Conservation (phyloP, 2,113 vertebrate genomes). For the Pterophyllum scalare region DNA sequence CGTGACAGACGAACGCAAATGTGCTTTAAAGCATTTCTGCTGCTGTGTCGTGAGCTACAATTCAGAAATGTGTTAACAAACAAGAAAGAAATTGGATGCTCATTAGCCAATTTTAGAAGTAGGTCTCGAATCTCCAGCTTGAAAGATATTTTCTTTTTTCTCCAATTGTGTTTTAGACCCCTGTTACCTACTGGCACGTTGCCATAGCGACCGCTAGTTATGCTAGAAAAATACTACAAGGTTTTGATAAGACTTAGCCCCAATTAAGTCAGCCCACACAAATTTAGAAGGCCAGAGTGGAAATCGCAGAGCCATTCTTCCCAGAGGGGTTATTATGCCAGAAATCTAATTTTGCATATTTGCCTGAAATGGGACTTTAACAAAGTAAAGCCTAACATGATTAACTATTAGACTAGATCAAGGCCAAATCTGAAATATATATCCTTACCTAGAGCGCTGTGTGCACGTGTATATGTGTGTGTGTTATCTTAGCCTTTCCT, state of each 20-base stretch:
- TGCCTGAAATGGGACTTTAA: constrained; percentile 59
- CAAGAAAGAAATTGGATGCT: constrained; percentile 33
- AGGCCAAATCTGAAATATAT: constrained; percentile 40
- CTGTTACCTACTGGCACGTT: constrained; percentile 49
- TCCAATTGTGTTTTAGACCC: constrained; percentile 59
- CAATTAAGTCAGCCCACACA: constrained; percentile 71
- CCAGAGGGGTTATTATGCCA: constrained; percentile 55
- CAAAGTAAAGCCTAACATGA: constrained; percentile 59
- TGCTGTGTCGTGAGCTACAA: neutral
- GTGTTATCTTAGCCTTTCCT: constrained; percentile 8
- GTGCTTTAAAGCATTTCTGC: neutral
- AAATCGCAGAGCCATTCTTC: constrained; percentile 51
- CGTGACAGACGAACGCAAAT: neutral
- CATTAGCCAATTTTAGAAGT: constrained; percentile 52
- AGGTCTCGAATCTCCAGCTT: constrained; percentile 20
- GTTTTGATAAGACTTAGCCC: constrained; percentile 74
- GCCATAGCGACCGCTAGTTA: constrained; percentile 71
- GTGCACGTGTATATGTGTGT: constrained; percentile 4
- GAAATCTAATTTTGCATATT: constrained; percentile 56
- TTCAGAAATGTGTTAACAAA: constrained; percentile 35
- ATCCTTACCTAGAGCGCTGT: constrained; percentile 27
- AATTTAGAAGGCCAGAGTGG: constrained; percentile 65
- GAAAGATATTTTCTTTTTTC: constrained; percentile 44
- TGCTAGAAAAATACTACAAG: constrained; percentile 62
- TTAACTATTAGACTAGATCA: constrained; percentile 61